Conservation (phyloP, 35 echinoderm and acorn worm genomes). For the Eucidaris tribuloides region DNA sequence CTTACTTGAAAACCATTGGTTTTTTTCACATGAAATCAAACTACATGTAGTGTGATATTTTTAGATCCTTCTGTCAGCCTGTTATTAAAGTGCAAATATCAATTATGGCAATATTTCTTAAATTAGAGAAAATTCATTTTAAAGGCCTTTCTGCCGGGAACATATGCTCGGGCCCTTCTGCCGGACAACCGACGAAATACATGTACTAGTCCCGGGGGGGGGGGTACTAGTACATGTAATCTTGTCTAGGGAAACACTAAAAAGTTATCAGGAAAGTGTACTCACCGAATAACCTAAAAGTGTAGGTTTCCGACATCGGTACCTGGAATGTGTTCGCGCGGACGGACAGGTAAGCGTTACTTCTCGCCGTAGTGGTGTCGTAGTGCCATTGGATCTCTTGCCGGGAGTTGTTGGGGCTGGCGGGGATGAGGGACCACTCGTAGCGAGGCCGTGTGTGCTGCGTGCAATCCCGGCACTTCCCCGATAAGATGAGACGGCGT, state of each 20-base stretch:
- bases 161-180: too few species aligned
- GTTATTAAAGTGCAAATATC: too few species aligned
- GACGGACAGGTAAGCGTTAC: constrained; percentile 60
- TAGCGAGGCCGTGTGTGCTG: constrained; percentile 46
- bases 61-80: too few species aligned
- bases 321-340: constrained; percentile 24
- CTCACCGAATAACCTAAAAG: constrained; percentile 57
- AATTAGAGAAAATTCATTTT: too few species aligned
- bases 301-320: constrained; percentile 18
- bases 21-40: too few species aligned
- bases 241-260: not conserved
- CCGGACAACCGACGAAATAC: too few species aligned
- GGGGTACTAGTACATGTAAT: not conserved
- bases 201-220: too few species aligned
- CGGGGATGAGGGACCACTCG: constrained; percentile 22
- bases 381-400: constrained; percentile 44
- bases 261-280: not conserved
- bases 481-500: constrained; percentile 63
- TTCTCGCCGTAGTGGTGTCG: constrained; percentile 66
- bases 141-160: too few species aligned
- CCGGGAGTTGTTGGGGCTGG: not conserved
- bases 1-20: too few species aligned
- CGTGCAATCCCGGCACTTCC: constrained; percentile 74
- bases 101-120: too few species aligned
- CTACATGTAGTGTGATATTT: too few species aligned